Conservation (phyloP, 2,888 invertebrate genomes). For the Dolichopus griseipennis region DNA sequence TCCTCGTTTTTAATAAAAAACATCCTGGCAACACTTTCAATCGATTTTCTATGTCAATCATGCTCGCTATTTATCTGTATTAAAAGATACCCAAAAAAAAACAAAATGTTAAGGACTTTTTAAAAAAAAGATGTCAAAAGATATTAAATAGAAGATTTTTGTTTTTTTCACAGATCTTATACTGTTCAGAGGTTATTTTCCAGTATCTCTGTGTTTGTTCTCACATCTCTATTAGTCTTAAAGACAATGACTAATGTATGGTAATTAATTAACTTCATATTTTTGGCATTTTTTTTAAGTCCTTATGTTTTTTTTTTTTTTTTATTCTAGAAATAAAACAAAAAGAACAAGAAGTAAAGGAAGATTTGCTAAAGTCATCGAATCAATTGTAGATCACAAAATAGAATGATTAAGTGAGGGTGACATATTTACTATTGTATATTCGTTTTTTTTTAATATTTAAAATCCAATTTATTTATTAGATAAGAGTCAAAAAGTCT, state of each 20-base stretch:
- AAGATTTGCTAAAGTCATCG: background rate
- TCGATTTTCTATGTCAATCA: too few relatives aligned
- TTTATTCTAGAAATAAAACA: background rate
- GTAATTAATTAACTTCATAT: background rate
- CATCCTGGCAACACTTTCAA: too few relatives aligned
- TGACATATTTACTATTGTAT: background rate
- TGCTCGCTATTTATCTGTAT: too few relatives aligned
- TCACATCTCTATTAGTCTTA: background rate
- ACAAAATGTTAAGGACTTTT: too few relatives aligned
- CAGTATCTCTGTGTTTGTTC: background rate
- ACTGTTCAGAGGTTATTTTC: too few relatives aligned
- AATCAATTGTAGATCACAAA: background rate
- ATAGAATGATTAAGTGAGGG: background rate
- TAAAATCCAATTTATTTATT: background rate
- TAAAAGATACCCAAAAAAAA: too few relatives aligned
- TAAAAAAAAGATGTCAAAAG: too few relatives aligned
- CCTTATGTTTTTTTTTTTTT: background rate
- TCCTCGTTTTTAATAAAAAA: too few relatives aligned
- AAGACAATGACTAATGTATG: background rate
- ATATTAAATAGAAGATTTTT: too few relatives aligned
- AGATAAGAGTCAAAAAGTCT: background rate
- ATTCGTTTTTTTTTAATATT: background rate
- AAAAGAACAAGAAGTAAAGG: background rate
- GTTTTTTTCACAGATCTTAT: too few relatives aligned
- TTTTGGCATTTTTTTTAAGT: background rate